Evolutionary conservation across 1,140 invertebrate species (phyloP).

Genomic region (fruit fly (Drosophila melanogaster)): Release_6_plus_ISO1_MT NC_004354.4:4715001-4715500

Average conservation of each 20-base stretch:
- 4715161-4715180: slow-evolving; percentile 49
- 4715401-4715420: slow-evolving; percentile 83
- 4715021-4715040: slow-evolving; percentile 19
- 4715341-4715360: slow-evolving; percentile 77
- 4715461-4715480: slow-evolving; percentile 13
- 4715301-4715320: slow-evolving; percentile 16
- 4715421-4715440: slow-evolving; percentile 66
- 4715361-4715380: slow-evolving; percentile 80
- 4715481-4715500: slow-evolving; percentile 13
- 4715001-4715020: slow-evolving; percentile 3
- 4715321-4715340: slow-evolving; percentile 76
- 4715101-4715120: slow-evolving; percentile 50
- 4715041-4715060: slow-evolving; percentile 31
- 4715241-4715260: slow-evolving; percentile 58
- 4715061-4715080: slow-evolving; percentile 34
- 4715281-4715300: slow-evolving; percentile 8
- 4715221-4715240: slow-evolving; percentile 31
- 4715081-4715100: slow-evolving; percentile 1
- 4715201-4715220: slow-evolving; percentile 3
- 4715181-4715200: background rate
- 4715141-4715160: slow-evolving; percentile 31
- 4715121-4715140: slow-evolving; percentile 58
- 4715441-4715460: slow-evolving; percentile 32
- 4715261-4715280: slow-evolving; percentile 29
- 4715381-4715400: slow-evolving; percentile 52